Evolutionary conservation across 1,140 invertebrate genomes (phyloP), one percentile per base, ranked within the genome.

Genomic region (Drosophila lowei): DNA sequence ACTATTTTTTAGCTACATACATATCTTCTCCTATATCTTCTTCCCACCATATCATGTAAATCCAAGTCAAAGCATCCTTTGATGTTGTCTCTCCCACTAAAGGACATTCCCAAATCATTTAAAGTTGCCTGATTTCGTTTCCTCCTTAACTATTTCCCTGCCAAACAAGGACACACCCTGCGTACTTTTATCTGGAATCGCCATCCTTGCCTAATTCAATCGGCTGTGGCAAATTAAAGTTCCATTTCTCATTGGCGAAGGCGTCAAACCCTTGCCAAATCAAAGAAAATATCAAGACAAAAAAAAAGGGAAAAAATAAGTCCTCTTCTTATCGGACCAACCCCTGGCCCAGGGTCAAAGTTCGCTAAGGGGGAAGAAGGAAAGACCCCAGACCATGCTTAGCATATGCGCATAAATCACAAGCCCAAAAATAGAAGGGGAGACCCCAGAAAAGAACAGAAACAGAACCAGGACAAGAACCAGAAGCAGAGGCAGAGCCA

Each of bases 361-460:
- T 79, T 75, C 70, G 57, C 6, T 8, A 25, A 49, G 6, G 23
- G 15, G 7, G 18, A 18, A 18, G 23, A 25, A 18, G 18, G 23
- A 4, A 5, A 8, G 9, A 48, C 53, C 47, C 60, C 7, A 25
- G 38, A 41, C 60, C 47, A 47, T 38, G 70, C 60, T 74, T 76
- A 89, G 83, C 89, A 85, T 90, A 85, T 81, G 77, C 71, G 75
- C 79, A 90, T 90, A 90, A 90, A 90, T 90, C 89, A 90, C 75
- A 52, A 52, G 57, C 6, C 61, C n/a, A 38, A 25, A 47, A 61
- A 46, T 21, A 42, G 63, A 77, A 72, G 41, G 61, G 65, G 43
- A 25, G n/a, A 25, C 11, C 34, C 34, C 7, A 6, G 21, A 46
- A 9, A 28, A 34, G 61, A 38, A 38, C 64, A 21, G 34, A 38